phyloP scores from a whole-genome alignment of 2,797 vertebrate genomes.

The Neomorphus geoffroyi region DNA sequence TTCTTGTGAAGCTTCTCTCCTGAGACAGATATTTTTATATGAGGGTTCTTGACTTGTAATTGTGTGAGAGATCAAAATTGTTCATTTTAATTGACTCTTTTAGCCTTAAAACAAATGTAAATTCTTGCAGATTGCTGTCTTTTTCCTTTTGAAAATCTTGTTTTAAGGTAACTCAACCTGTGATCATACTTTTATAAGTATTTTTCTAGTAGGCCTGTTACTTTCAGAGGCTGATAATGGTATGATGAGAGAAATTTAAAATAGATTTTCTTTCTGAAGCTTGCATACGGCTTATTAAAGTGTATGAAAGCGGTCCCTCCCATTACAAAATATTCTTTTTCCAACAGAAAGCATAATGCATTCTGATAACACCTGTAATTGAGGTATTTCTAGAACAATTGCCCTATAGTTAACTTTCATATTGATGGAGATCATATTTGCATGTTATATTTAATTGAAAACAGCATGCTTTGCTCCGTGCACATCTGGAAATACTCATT shows the following conservation, averaged over 20 bases:
- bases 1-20: not conserved
- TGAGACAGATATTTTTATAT: not conserved
- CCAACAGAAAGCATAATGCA: not conserved
- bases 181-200: not conserved
- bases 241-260: not conserved
- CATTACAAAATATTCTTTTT: slow-evolving; percentile 22
- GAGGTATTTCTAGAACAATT: slow-evolving; percentile 38
- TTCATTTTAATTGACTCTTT: not conserved
- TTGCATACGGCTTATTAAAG: not conserved
- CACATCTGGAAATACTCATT: not conserved
- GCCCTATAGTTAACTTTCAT: slow-evolving; percentile 31
- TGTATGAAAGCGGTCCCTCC: not conserved
- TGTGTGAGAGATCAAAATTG: not conserved
- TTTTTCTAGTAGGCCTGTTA: not conserved
- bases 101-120: not conserved
- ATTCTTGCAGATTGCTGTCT: not conserved
- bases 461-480: not conserved
- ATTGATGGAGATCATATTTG: slow-evolving; percentile 49
- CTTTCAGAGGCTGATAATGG: not conserved
- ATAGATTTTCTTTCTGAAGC: not conserved
- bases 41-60: not conserved
- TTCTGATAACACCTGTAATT: slow-evolving; percentile 44
- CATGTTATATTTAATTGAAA: slow-evolving; percentile 53
- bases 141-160: not conserved
- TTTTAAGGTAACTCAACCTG: not conserved